Evolutionary conservation across 1,140 invertebrate genomes (phyloP), one percentile per base, ranked within the genome.

Genomic region (Drosophila pachea): DNA sequence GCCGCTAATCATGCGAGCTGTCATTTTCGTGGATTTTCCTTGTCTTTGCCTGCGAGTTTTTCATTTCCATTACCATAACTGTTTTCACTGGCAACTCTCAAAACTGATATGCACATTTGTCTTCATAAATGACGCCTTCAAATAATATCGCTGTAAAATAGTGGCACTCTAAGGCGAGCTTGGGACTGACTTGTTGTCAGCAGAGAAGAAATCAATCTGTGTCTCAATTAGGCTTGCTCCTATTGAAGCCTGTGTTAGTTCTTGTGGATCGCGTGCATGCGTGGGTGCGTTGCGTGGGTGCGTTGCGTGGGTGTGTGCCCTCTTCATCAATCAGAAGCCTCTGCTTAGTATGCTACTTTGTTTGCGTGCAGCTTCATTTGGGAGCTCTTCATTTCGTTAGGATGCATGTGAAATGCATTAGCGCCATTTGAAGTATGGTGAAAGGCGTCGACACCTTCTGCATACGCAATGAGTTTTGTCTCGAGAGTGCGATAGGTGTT

Each of bases 381-480:
- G 16, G 12, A 14, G 22, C 61, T 40, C 43, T 40, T n/a, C 11
- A 60, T 50, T 55, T 60, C 49, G 48, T 68, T 62, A 53, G 36
- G 36, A 40, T 16, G 40, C n/a, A 42, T 49, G 36, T 31, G 38
- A 68, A 50, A 61, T 55, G 54, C 54, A 62, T 65, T 74, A 58
- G 52, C 72, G 73, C 62, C 52, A 68, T 63, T 58, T 61, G 55
- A 40, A 32, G 56, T n/a, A 59, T 78, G 78, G 79, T 84, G 79
- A 83, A 83, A 83, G 79, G 79, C 79, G 65, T 55, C 74, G 62
- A 55, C 47, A 33, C 62, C 63, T 48, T 54, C 69, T 68, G 60
- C 73, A 75, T 82, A 82, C 81, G 81, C 76, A 83, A 78, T 66
- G 58, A 75, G 58, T 43, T 58, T n/a, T 43, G 14, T 43, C 4